These are phyloP conservation scores for Pocillopora verrucosa DNA, from an alignment of 64 coral and sea anemone species.

Conservation along the genomic window DNA sequence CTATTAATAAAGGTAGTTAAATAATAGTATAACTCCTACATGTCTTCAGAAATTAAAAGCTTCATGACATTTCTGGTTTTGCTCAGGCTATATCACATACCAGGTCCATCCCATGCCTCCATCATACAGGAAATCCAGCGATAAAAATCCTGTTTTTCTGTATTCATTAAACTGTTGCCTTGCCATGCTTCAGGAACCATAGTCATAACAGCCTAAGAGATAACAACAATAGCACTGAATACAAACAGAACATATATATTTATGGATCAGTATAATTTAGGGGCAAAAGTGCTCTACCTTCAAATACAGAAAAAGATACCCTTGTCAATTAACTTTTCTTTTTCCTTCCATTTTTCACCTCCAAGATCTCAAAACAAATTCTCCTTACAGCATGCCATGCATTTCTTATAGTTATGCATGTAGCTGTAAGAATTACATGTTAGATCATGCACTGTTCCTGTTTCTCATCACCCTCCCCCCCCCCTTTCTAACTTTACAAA, in stretches of 20 bases:
- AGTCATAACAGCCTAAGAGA: constrained; percentile 81
- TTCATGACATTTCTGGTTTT: too few species aligned
- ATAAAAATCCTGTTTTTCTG: constrained; percentile 89
- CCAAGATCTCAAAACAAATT: neutral
- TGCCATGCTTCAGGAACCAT: constrained; percentile 98
- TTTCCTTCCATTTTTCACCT: neutral
- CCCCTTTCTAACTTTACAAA: too few species aligned
- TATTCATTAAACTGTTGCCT: constrained; percentile 74
- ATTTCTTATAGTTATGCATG: too few species aligned
- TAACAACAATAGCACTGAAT: neutral
- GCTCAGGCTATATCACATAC: constrained; percentile 16
- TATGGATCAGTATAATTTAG: neutral
- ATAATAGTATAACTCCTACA: too few species aligned
- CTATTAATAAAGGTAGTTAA: too few species aligned
- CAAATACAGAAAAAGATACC: neutral
- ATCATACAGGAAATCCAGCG: constrained; percentile 91
- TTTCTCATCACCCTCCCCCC: too few species aligned
- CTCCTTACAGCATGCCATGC: too few species aligned
- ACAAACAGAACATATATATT: neutral
- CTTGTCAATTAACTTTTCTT: too few species aligned
- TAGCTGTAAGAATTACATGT: too few species aligned
- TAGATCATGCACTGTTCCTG: too few species aligned
- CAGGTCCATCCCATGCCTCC: constrained; percentile 97
- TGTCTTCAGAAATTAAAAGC: too few species aligned
- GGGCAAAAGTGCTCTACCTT: too few species aligned